Percentiles rank a stretch among this genome's conserved stretches.
phyloP scores from a whole-genome alignment of 2,888 invertebrate species.

The Nephrotoma flavescens region DNA sequence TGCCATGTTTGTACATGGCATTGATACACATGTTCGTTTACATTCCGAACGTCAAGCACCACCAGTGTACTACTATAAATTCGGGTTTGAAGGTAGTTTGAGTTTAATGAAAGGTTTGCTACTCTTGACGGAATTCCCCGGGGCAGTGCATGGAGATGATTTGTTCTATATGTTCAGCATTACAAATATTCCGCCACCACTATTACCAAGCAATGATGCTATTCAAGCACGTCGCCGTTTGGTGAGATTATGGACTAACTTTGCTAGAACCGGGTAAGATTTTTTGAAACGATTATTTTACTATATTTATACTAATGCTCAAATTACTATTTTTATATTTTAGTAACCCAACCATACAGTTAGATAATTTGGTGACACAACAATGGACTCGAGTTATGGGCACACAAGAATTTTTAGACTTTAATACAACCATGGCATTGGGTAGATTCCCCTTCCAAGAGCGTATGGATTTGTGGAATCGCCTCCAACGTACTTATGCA shows the following conservation, averaged over 20 bases:
- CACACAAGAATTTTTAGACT: constrained; percentile 33
- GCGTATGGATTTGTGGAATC: constrained; percentile 35
- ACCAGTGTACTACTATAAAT: constrained; percentile 10
- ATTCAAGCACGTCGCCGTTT: constrained; percentile 29
- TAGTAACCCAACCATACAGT: neutral
- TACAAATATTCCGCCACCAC: constrained; percentile 20
- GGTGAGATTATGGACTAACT: constrained; percentile 37
- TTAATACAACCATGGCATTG: constrained; percentile 33
- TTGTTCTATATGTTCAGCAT: constrained; percentile 30
- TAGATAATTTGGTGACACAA: neutral
- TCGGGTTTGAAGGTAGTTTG: constrained; percentile 10
- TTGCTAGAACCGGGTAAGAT: constrained; percentile 31
- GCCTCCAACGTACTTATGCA: neutral
- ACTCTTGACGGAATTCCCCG: constrained; percentile 10
- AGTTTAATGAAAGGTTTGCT: constrained; percentile 9
- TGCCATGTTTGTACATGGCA: constrained; percentile 8
- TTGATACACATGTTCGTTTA: constrained; percentile 9
- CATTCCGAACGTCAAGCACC: constrained; percentile 8
- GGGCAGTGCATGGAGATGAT: constrained; percentile 32
- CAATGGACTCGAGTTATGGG: constrained; percentile 34
- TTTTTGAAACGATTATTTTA: too few species aligned
- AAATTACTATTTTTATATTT: neutral
- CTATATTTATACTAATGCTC: too few species aligned
- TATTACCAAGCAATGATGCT: constrained; percentile 27
- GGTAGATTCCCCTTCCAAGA: constrained; percentile 33